Conservation (phyloP, 1,140 invertebrate species). For the Drosophila albomicans region DNA sequence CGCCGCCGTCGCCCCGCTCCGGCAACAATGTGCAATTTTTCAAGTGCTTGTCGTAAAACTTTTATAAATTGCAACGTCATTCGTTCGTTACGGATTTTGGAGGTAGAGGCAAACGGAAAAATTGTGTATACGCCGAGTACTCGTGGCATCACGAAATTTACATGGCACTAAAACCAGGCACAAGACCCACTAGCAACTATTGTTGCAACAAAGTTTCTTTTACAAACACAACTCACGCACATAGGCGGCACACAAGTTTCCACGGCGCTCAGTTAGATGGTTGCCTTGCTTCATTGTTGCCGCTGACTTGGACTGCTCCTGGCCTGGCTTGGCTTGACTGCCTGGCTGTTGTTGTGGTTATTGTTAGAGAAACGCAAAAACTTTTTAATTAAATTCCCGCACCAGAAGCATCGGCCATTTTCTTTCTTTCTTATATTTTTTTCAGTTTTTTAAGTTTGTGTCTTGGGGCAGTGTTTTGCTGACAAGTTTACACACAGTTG, state of each 20-base stretch:
- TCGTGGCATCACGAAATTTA: conserved; percentile 57
- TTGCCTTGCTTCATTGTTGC: conserved; percentile 28
- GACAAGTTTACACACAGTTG: conserved; percentile 66
- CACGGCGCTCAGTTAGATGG: conserved; percentile 17
- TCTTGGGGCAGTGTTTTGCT: conserved; percentile 28
- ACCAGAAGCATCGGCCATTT: conserved; percentile 45
- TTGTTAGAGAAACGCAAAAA: conserved; percentile 59
- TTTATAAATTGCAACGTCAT: conserved; percentile 66
- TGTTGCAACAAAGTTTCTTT: conserved; percentile 54
- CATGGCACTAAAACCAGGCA: conserved; percentile 66
- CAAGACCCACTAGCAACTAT: conserved; percentile 30
- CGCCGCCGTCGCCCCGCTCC: neutral
- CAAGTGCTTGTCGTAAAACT: conserved; percentile 45
- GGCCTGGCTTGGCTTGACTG: conserved; percentile 9
- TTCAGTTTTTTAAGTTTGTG: neutral
- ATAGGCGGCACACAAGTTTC: conserved; percentile 33
- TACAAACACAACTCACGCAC: conserved; percentile 18
- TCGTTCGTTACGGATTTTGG: conserved; percentile 50
- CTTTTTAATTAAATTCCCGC: conserved; percentile 77
- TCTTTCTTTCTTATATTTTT: conserved; percentile 18
- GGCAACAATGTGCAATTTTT: conserved; percentile 46
- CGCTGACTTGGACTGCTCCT: neutral
- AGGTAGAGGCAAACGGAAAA: conserved; percentile 31
- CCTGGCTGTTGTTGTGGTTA: conserved; percentile 25
- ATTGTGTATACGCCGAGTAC: conserved; percentile 17